A percentile compares a stretch with the other conserved stretches of the same genome.
Evolutionary conservation across 2,113 vertebrate genomes (phyloP).

Genomic region (Pteropus alecto): DNA sequence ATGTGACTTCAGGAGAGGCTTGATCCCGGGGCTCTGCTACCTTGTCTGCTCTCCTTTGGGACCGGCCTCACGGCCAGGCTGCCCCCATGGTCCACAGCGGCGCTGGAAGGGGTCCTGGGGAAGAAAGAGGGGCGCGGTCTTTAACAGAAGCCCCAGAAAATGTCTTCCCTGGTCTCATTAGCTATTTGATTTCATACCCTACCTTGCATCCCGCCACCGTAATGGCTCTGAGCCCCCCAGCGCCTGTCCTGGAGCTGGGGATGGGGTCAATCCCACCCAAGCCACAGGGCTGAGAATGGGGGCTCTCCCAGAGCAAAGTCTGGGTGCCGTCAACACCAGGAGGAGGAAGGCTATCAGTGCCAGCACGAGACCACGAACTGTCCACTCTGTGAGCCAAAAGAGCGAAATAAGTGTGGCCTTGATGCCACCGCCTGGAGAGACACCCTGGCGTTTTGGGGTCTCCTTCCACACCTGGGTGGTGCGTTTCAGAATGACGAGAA

Average conservation of each 20-base stretch:
- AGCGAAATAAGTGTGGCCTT: background rate
- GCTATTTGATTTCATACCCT: background rate
- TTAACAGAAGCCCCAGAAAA: background rate
- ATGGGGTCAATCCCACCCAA: too few species aligned
- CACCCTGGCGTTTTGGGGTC: accelerated
- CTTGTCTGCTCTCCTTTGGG: background rate
- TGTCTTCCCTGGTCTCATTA: accelerated
- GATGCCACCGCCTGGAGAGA: too few species aligned
- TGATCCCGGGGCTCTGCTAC: background rate
- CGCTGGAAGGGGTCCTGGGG: background rate
- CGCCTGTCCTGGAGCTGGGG: background rate
- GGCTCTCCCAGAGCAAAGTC: too few species aligned
- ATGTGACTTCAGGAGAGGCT: background rate
- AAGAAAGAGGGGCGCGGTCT: background rate
- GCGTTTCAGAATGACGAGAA: accelerated
- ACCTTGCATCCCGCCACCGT: background rate
- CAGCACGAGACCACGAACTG: too few species aligned
- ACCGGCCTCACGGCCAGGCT: background rate
- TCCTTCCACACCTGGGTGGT: background rate
- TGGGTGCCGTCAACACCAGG: background rate
- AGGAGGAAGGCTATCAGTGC: too few species aligned
- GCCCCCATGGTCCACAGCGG: background rate
- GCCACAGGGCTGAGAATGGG: background rate
- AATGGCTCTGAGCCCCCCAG: background rate
- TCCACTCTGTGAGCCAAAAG: background rate